phyloP scores from a whole-genome alignment of 2,113 vertebrate genomes.

The Sitta europaea region DNA sequence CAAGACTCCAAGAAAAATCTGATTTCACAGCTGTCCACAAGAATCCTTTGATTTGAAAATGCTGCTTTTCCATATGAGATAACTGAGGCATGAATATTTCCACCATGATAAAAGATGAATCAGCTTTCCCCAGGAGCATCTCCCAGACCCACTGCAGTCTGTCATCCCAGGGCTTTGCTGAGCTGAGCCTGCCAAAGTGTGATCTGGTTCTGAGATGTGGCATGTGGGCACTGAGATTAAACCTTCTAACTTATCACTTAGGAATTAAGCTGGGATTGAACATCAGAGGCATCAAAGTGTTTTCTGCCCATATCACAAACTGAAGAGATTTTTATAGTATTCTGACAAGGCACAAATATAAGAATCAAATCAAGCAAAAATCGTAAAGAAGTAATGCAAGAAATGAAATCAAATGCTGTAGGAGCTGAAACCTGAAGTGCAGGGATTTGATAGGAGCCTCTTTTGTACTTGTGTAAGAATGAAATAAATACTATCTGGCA shows the following conservation, averaged over 20 bases:
- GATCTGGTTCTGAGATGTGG: conserved; percentile 28
- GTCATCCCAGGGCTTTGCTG: neutral
- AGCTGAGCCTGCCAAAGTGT: neutral
- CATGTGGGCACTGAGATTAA: conserved; percentile 38
- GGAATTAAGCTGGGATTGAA: neutral
- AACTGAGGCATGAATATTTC: conserved; percentile 1
- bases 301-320: neutral
- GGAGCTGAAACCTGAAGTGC: neutral
- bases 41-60: conserved; percentile 15
- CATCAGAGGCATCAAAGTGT: neutral
- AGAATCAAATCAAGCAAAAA: conserved; percentile 32
- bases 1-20: neutral
- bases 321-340: neutral
- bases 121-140: neutral
- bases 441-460: neutral
- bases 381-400: neutral
- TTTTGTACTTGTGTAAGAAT: conserved; percentile 9
- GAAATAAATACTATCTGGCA: conserved; percentile 21
- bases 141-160: neutral
- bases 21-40: neutral
- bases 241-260: neutral
- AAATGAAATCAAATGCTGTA: neutral
- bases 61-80: neutral
- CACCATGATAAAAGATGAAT: conserved; percentile 4
- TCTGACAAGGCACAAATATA: neutral